Evolutionary conservation across 2,888 invertebrate genomes (phyloP).

Genomic region (Diarsia brunnea): DNA sequence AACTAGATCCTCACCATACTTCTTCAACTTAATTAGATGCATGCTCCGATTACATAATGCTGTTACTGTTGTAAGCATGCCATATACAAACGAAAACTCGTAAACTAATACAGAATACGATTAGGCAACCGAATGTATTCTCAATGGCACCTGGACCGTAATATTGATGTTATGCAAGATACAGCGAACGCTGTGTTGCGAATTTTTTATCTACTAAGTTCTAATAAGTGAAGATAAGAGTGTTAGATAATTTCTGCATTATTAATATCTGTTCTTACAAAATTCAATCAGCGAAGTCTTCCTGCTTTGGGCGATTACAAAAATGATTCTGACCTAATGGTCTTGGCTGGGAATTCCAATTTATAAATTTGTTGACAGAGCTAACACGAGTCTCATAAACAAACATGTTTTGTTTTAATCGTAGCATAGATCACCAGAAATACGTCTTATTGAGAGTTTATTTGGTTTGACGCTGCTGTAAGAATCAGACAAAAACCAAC

Average conservation of each 20-base stretch:
- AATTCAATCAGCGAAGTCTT: conserved; percentile 34
- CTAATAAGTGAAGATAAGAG: conserved; percentile 43
- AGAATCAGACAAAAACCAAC: conserved; percentile 8
- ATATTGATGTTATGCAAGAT: conserved; percentile 76
- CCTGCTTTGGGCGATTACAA: conserved; percentile 18
- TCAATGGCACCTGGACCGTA: conserved; percentile 79
- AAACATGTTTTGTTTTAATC: conserved; percentile 3
- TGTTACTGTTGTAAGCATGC: conserved; percentile 43
- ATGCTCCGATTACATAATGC: conserved; percentile 70
- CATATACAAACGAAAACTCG: conserved; percentile 66
- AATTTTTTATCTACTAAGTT: conserved; percentile 58
- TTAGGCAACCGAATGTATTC: conserved; percentile 81
- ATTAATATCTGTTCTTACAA: conserved; percentile 39
- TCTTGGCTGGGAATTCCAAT: conserved; percentile 2
- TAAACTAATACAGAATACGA: conserved; percentile 76
- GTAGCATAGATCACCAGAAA: background rate
- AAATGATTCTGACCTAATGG: background rate
- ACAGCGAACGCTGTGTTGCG: conserved; percentile 66
- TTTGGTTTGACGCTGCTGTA: conserved; percentile 15
- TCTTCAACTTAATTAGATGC: conserved; percentile 37
- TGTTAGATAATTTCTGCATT: conserved; percentile 54
- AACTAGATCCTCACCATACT: conserved; percentile 46
- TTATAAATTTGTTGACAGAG: background rate
- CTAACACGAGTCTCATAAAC: conserved; percentile 9
- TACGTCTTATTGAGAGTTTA: background rate